These are phyloP conservation scores for Phocides pigmalion DNA, from an alignment of 1,140 invertebrate genomes.

Conservation along the genomic window DNA sequence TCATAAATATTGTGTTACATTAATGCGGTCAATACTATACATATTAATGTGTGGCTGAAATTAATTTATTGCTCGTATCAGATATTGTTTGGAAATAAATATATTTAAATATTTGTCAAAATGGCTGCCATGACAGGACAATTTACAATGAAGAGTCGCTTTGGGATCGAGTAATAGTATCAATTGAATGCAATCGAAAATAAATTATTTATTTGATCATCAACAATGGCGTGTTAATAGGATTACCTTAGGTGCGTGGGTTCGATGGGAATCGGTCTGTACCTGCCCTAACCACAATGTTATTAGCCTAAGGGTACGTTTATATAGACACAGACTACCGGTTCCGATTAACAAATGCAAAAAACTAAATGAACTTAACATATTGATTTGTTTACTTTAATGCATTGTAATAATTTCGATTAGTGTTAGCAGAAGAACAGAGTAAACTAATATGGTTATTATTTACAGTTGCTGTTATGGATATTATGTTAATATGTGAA, in stretches of 20 bases:
- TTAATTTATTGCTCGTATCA: conserved; percentile 29
- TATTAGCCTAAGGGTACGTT: conserved; percentile 31
- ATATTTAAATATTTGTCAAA: conserved; percentile 33
- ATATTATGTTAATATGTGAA: too few relatives aligned
- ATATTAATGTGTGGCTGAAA: conserved; percentile 15
- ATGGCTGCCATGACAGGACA: conserved; percentile 46
- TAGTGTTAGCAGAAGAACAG: too few relatives aligned
- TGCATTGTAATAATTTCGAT: too few relatives aligned
- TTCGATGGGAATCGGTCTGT: conserved; percentile 55
- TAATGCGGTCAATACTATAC: conserved; percentile 6
- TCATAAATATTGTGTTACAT: conserved; percentile 20
- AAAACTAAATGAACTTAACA: neutral
- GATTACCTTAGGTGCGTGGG: conserved; percentile 70
- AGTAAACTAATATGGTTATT: too few relatives aligned
- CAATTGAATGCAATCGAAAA: conserved; percentile 67
- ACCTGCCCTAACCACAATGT: conserved; percentile 56
- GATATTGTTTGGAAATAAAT: conserved; percentile 18
- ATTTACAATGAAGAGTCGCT: conserved; percentile 48
- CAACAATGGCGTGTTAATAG: conserved; percentile 73
- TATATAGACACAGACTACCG: conserved; percentile 2
- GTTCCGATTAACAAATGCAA: neutral
- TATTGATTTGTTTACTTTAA: too few relatives aligned
- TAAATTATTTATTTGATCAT: conserved; percentile 76
- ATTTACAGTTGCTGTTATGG: too few relatives aligned
- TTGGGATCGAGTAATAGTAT: conserved; percentile 34